phyloP scores from a whole-genome alignment of 2,888 invertebrate species.

The Scaptomyza polygonia region DNA sequence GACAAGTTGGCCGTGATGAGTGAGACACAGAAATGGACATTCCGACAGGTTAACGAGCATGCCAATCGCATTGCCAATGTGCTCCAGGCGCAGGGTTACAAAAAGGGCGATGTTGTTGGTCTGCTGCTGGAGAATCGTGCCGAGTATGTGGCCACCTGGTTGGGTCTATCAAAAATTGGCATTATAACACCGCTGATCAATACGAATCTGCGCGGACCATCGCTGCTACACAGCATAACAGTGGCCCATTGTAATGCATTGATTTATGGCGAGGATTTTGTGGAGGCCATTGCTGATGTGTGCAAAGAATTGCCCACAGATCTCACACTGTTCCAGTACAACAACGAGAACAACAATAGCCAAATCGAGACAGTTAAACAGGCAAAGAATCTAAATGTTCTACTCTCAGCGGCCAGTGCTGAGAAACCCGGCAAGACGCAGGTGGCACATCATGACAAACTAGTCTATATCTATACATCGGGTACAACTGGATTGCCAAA shows the following conservation, averaged over 20 bases:
- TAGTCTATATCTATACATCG: slow-evolving; percentile 98
- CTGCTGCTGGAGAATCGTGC: slow-evolving; percentile 96
- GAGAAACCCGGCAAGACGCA: slow-evolving; percentile 71
- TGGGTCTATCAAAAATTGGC: slow-evolving; percentile 95
- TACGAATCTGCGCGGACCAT: slow-evolving; percentile 92
- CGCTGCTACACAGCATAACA: slow-evolving; percentile 93
- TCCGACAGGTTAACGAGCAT: slow-evolving; percentile 93
- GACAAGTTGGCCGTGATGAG: slow-evolving; percentile 91
- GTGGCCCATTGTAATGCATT: slow-evolving; percentile 93
- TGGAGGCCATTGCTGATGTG: slow-evolving; percentile 88
- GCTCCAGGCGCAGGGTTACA: slow-evolving; percentile 90
- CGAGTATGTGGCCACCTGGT: slow-evolving; percentile 95
- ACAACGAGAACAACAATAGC: slow-evolving; percentile 77
- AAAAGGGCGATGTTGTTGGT: slow-evolving; percentile 94
- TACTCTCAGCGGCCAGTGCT: slow-evolving; percentile 79
- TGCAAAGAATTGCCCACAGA: slow-evolving; percentile 87
- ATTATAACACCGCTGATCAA: slow-evolving; percentile 95
- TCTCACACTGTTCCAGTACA: slow-evolving; percentile 87
- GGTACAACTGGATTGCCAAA: slow-evolving; percentile 99
- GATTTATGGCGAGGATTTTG: slow-evolving; percentile 88
- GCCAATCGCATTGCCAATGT: slow-evolving; percentile 93
- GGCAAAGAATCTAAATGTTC: slow-evolving; percentile 80
- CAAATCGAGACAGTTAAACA: slow-evolving; percentile 60
- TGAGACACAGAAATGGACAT: slow-evolving; percentile 91
- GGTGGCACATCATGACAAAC: slow-evolving; percentile 89